phyloP scores from a whole-genome alignment of 2,797 vertebrate genomes.

The Sebastes cheni region DNA sequence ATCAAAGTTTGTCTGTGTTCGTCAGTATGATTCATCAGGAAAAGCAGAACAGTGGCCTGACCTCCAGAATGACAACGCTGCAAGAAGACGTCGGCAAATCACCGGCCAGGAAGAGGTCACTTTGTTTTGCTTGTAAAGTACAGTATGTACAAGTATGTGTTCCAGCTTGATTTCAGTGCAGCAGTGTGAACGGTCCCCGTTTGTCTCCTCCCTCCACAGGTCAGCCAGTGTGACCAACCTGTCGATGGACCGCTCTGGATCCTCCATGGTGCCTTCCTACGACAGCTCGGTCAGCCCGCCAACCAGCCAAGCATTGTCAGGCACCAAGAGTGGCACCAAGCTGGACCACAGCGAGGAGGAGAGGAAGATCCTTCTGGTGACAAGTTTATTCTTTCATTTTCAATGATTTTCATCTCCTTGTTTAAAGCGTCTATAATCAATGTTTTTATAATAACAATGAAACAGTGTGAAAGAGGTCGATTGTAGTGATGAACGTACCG shows the following conservation, averaged over 20 bases:
- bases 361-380: conserved; percentile 96
- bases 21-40: conserved; percentile 92
- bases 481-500: no score
- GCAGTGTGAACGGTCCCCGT: neutral
- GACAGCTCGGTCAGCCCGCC: conserved; percentile 95
- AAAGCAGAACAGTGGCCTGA: conserved; percentile 85
- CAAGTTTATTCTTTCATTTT: neutral
- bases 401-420: neutral
- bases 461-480: no score
- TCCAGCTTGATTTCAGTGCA: neutral
- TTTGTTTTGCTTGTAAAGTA: neutral
- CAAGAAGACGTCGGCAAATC: conserved; percentile 96
- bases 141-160: no score
- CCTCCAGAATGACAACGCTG: conserved; percentile 88
- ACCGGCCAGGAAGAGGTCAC: conserved; percentile 93
- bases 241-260: conserved; percentile 91
- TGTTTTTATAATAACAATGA: no score
- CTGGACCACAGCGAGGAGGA: conserved; percentile 94
- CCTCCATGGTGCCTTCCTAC: conserved; percentile 92
- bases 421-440: neutral
- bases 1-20: neutral
- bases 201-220: conserved; percentile 68
- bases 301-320: conserved; percentile 82
- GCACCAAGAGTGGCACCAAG: conserved; percentile 83
- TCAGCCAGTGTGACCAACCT: conserved; percentile 96